Percentiles rank a stretch among this genome's conserved stretches.
Evolutionary conservation across 2,113 vertebrate species (phyloP).

Genomic region (Aptenodytes forsteri): DNA sequence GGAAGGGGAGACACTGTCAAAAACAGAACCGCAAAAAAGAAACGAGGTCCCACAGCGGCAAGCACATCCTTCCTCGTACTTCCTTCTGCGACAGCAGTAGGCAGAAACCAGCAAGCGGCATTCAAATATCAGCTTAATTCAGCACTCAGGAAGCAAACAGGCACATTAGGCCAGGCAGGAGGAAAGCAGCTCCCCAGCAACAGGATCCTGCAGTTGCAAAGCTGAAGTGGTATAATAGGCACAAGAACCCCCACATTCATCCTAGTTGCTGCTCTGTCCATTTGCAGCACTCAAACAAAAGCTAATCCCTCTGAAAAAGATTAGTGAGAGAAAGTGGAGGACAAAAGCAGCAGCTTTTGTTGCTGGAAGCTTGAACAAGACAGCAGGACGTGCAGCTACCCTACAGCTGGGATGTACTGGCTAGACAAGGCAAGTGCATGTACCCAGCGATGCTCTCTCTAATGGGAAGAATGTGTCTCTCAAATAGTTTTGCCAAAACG

Average conservation of each 20-base stretch:
- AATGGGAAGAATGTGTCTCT: neutral
- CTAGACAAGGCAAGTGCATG: neutral
- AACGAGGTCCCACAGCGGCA: neutral
- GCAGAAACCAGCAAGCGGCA: neutral
- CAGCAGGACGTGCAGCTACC: neutral
- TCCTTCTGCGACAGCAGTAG: neutral
- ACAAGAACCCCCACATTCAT: neutral
- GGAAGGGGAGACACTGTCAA: neutral
- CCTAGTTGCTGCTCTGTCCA: neutral
- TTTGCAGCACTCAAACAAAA: neutral
- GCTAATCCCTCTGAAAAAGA: neutral
- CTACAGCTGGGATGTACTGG: neutral
- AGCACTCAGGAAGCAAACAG: neutral
- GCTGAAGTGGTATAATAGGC: neutral
- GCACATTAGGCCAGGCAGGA: neutral
- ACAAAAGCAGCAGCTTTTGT: neutral
- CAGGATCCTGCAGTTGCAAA: neutral
- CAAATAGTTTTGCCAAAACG: neutral
- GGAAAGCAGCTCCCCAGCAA: neutral
- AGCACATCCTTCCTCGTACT: neutral
- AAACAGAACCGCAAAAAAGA: neutral
- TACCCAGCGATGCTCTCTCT: neutral
- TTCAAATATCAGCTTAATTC: neutral
- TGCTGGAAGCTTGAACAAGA: neutral
- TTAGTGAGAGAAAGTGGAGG: neutral